Evolutionary conservation across 2,888 invertebrate genomes (phyloP).

Genomic region (Gastracanthus pulcherrimus): DNA sequence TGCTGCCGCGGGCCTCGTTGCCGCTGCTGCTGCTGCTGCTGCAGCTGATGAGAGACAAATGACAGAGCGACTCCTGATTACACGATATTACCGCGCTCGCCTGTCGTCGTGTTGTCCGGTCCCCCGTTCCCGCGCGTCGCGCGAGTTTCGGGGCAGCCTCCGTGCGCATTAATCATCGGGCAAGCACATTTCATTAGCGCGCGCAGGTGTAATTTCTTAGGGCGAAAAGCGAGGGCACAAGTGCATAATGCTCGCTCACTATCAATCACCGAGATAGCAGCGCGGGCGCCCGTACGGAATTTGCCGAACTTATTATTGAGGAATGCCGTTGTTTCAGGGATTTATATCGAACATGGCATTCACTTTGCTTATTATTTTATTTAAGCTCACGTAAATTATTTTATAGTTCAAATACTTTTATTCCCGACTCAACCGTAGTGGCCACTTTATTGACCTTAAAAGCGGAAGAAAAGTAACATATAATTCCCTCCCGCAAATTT

Average conservation of each 20-base stretch:
- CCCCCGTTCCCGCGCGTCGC: no score
- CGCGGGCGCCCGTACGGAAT: background rate
- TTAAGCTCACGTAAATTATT: no score
- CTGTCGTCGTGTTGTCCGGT: background rate
- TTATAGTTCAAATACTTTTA: no score
- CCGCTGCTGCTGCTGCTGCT: no score
- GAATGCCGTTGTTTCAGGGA: background rate
- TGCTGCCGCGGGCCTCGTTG: no score
- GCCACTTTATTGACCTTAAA: no score
- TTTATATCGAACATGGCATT: background rate
- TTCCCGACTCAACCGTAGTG: no score
- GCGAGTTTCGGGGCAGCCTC: slow-evolving; percentile 1
- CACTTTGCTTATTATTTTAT: no score
- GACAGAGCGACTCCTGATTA: slow-evolving; percentile 36
- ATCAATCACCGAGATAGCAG: slow-evolving; percentile 39
- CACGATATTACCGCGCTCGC: slow-evolving; percentile 24
- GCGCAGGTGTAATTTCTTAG: slow-evolving; percentile 46
- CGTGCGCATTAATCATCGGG: slow-evolving; percentile 45
- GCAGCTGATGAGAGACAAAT: slow-evolving; percentile 40
- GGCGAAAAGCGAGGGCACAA: background rate
- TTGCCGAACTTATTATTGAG: no score
- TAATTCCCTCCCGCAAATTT: no score
- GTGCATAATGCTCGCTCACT: background rate
- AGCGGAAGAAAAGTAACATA: no score
- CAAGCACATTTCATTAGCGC: slow-evolving; percentile 50